Evolutionary conservation across 30 jellyfish, hydroid and myxozoan species (phyloP).

Genomic region (Turritopsis dohrnii): DNA sequence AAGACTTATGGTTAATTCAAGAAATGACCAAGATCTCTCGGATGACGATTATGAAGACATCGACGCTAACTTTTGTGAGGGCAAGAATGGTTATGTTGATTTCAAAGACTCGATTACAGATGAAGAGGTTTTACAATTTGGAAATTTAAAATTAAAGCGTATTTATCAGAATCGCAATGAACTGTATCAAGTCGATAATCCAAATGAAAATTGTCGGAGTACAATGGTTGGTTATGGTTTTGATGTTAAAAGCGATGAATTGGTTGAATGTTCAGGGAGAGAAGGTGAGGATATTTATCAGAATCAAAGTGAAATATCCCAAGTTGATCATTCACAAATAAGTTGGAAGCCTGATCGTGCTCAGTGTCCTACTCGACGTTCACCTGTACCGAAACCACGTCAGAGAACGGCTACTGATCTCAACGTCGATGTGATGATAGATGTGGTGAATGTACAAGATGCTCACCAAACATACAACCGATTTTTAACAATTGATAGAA

Average conservation of each 20-base stretch:
- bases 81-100: not conserved
- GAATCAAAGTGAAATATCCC: not conserved
- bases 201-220: not conserved
- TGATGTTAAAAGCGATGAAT: not conserved
- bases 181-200: not conserved
- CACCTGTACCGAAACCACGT: not conserved
- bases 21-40: not conserved
- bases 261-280: not conserved
- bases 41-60: not conserved
- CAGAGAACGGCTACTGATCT: not conserved
- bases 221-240: no score
- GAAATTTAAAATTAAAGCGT: not conserved
- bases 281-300: not conserved
- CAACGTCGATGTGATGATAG: not conserved
- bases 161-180: not conserved
- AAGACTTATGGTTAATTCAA: not conserved
- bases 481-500: no score
- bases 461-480: not conserved
- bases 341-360: not conserved
- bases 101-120: not conserved
- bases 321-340: not conserved
- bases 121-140: not conserved
- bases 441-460: not conserved
- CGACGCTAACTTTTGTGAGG: not conserved
- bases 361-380: not conserved